Evolutionary conservation across 2,888 invertebrate genomes (phyloP).

Genomic region (Bembecia ichneumoniformis): DNA sequence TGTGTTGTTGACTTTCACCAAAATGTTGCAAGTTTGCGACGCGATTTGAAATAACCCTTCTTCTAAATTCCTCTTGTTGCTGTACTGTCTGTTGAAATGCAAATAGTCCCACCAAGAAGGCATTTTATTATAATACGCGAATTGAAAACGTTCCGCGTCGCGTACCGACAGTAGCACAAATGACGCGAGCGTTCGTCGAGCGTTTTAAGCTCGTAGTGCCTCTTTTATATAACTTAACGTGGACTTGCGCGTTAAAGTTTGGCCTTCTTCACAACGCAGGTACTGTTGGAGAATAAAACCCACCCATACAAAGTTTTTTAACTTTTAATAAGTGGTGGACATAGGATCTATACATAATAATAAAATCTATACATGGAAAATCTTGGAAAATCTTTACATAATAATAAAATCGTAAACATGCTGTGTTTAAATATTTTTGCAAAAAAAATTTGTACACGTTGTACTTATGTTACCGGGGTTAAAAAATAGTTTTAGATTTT

Average conservation of each 20-base stretch:
- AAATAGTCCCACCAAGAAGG: constrained; percentile 76
- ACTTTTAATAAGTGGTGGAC: too few relatives aligned
- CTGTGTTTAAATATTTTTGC: too few relatives aligned
- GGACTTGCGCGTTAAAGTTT: constrained; percentile 60
- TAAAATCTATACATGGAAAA: too few relatives aligned
- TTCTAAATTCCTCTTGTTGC: constrained; percentile 76
- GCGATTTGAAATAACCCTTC: constrained; percentile 85
- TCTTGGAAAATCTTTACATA: too few relatives aligned
- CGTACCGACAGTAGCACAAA: constrained; percentile 16
- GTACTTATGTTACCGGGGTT: too few relatives aligned
- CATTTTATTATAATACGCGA: constrained; percentile 45
- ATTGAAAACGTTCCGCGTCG: background rate
- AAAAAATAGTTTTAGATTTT: too few relatives aligned
- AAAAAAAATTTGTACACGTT: too few relatives aligned
- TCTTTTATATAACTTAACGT: constrained; percentile 16
- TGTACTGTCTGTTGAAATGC: constrained; percentile 60
- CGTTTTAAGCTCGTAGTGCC: background rate
- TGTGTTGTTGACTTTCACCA: constrained; percentile 83
- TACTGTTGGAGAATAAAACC: constrained; percentile 16
- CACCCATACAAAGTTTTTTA: background rate
- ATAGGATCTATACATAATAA: too few relatives aligned
- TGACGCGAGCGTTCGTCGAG: constrained; percentile 15
- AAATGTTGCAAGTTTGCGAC: constrained; percentile 82
- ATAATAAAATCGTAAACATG: too few relatives aligned
- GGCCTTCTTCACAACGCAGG: constrained; percentile 17